A percentile compares a stretch with the other conserved stretches of the same genome.
Evolutionary conservation across 2,113 vertebrate genomes (phyloP).

Genomic region (Thamnophis sirtalis): DNA sequence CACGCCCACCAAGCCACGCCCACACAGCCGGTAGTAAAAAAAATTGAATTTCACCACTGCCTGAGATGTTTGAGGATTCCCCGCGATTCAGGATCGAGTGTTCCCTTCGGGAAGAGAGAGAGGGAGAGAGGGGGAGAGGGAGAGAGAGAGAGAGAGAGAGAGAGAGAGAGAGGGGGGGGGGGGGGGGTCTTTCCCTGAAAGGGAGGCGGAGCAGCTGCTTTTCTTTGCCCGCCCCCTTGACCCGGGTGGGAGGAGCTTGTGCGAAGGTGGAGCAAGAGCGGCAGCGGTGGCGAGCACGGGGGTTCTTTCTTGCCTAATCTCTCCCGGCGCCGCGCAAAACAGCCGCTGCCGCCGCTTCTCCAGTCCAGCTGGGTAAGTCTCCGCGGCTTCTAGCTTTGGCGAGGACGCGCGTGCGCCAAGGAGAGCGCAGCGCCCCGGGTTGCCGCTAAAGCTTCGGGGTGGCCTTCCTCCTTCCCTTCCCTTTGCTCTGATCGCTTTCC

Average conservation of each 20-base stretch:
- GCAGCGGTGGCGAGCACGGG: not conserved
- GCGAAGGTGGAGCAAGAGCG: not conserved
- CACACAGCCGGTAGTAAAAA: too few species aligned
- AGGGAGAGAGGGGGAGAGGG: fast-evolving
- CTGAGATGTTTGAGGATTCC: not conserved
- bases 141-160: fast-evolving
- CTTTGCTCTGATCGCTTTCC: too few species aligned
- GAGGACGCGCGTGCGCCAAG: not conserved
- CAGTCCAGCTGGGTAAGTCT: not conserved
- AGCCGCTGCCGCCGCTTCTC: not conserved
- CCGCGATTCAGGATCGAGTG: not conserved
- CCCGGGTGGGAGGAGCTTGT: not conserved
- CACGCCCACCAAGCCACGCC: too few species aligned
- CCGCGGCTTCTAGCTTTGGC: not conserved
- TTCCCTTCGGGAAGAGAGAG: not conserved
- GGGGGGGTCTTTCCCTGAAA: too few species aligned
- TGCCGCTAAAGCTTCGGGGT: not conserved
- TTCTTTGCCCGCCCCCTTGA: not conserved
- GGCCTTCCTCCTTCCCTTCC: not conserved
- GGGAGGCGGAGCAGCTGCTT: not conserved
- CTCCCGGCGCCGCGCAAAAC: not conserved
- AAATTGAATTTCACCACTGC: too few species aligned
- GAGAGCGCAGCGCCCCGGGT: too few species aligned
- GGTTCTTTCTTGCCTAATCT: not conserved
- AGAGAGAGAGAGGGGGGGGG: too few species aligned